These are phyloP conservation scores for Apostichopus leukothele DNA, from an alignment of 53 echinoderm and acorn worm species.

Conservation along the genomic window DNA sequence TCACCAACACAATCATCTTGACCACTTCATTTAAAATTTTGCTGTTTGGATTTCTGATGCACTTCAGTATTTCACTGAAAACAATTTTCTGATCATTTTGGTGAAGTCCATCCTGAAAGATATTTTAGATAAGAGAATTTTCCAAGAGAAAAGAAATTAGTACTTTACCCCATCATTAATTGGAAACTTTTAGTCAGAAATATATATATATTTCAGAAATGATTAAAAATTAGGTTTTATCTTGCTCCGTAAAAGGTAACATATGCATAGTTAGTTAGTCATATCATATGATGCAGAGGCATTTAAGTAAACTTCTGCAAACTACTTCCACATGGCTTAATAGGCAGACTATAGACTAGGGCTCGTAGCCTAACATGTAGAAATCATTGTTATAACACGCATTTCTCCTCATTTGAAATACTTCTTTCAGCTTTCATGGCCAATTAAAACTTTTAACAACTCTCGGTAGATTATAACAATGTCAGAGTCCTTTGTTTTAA, in stretches of 20 bases:
- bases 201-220: too few relatives aligned
- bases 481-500: neutral
- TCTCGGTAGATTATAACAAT: slow-evolving; percentile 22
- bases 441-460: slow-evolving; percentile 35
- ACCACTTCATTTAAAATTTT: neutral
- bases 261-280: too few relatives aligned
- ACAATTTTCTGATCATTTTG: neutral
- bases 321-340: too few relatives aligned
- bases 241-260: too few relatives aligned
- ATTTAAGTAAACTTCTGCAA: too few relatives aligned
- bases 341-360: too few relatives aligned
- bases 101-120: neutral
- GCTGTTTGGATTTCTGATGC: neutral
- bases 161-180: too few relatives aligned
- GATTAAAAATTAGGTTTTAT: too few relatives aligned
- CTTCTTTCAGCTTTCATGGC: neutral
- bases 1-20: neutral
- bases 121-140: neutral
- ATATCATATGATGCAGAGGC: too few relatives aligned
- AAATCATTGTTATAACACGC: neutral
- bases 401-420: slow-evolving; percentile 15
- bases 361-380: too few relatives aligned
- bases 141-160: too few relatives aligned
- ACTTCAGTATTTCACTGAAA: neutral
- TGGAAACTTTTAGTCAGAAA: too few relatives aligned